These are phyloP conservation scores for Eptesicus fuscus DNA, from an alignment of 2,113 vertebrate species.

Conservation along the genomic window DNA sequence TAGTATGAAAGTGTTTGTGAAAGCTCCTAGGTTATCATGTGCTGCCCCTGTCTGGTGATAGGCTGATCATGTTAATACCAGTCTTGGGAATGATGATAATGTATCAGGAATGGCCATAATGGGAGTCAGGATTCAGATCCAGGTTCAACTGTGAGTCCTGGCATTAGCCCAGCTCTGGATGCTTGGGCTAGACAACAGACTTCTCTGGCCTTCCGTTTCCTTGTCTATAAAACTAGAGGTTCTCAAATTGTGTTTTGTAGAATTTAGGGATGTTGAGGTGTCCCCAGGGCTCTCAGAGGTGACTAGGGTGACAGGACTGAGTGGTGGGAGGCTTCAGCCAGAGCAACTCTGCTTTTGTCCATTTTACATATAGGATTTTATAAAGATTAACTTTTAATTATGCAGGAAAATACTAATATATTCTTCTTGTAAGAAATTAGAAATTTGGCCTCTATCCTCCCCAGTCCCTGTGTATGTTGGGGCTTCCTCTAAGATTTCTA, in stretches of 20 bases:
- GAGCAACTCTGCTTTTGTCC: background rate
- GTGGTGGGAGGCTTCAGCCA: background rate
- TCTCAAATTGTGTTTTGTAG: background rate
- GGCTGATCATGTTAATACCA: background rate
- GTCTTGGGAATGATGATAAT: background rate
- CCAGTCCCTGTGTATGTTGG: background rate
- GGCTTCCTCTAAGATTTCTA: background rate
- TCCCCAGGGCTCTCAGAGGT: background rate
- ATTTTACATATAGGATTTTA: background rate
- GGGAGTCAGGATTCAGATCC: background rate
- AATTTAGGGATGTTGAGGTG: background rate
- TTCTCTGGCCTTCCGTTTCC: background rate
- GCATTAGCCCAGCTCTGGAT: background rate
- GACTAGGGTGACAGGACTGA: background rate
- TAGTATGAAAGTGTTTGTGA: background rate
- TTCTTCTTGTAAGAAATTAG: background rate
- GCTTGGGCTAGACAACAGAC: background rate
- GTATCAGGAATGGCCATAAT: background rate
- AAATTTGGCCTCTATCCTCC: background rate
- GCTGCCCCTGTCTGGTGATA: background rate
- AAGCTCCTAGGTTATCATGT: background rate
- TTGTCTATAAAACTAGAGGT: background rate
- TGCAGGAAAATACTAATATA: background rate
- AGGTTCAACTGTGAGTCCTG: background rate
- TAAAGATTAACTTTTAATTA: constrained; percentile 31